A percentile compares a stretch with the other conserved stretches of the same genome.
phyloP scores from a whole-genome alignment of 2,888 invertebrate genomes.

The Timandra comae region DNA sequence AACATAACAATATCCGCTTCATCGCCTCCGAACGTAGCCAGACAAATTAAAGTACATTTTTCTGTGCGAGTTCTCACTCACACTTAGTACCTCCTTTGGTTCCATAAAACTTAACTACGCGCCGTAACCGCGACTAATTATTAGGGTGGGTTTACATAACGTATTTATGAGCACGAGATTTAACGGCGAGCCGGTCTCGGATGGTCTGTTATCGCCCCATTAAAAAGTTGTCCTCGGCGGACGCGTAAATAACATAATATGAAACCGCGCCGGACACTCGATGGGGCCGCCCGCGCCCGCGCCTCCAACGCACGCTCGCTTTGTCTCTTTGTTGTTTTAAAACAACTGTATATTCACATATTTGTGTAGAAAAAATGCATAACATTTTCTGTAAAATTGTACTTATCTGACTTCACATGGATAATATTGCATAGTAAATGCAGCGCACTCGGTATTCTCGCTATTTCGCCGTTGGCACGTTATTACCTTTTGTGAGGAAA shows the following conservation, averaged over 20 bases:
- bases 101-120: constrained; percentile 73
- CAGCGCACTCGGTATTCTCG: constrained; percentile 2
- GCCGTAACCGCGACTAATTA: constrained; percentile 74
- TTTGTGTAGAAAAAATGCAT: constrained; percentile 12
- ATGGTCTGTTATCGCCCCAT: constrained; percentile 74
- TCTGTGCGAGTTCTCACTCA: constrained; percentile 49
- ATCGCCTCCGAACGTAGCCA: constrained; percentile 55
- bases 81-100: constrained; percentile 49
- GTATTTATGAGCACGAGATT: constrained; percentile 75
- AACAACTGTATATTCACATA: too few relatives aligned
- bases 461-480: constrained; percentile 3
- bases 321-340: constrained; percentile 20
- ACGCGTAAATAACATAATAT: constrained; percentile 68
- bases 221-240: constrained; percentile 74
- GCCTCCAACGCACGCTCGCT: constrained; percentile 8
- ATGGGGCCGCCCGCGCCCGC: constrained; percentile 8
- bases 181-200: constrained; percentile 66
- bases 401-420: constrained; percentile 4
- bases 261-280: constrained; percentile 36
- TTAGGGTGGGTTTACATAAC: constrained; percentile 76
- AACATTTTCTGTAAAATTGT: constrained; percentile 6
- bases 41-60: constrained; percentile 74
- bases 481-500: constrained; percentile 3
- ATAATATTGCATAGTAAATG: constrained; percentile 6
- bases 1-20: constrained; percentile 68